Base-by-base conservation (phyloP, 2,797 vertebrate genomes). In the Enteromius mattozi region DNA sequence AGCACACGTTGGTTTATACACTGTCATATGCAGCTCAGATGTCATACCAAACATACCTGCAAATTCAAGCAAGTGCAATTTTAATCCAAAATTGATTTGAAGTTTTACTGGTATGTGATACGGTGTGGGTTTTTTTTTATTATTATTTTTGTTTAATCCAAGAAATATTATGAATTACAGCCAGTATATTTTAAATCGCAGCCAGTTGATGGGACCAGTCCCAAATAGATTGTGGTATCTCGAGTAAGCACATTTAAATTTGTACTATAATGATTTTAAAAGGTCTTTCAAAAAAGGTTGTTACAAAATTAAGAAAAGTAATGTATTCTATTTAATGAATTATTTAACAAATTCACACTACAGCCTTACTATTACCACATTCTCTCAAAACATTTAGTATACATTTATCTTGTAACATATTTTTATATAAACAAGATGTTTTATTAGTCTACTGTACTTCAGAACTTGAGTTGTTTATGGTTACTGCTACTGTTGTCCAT, bases 21-120 rank as follows among this genome's bases (percentile, higher is more conserved):
- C 10, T 68, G 61, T 72, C 9, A 16, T 3, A 9, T 37, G n/a
- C 24, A n/a, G 59, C 45, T 42, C 24, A 63, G 80, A 76, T 72
- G 13, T 80, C 33, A 68, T 42, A 76, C 72, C 61, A 83, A 42
- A 71, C n/a, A 54, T 21, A 72, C 77, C 69, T 68, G 37, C 12
- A 27, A 37, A 51, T 63, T 78, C 40, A 37, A 83, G 17, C 69
- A 83, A 82, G 85, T 81, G 68, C 69, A 65, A 49, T 83, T 81
- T 72, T 35, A 61, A 84, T 70, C 69, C 21, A 61, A 33, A 61
- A 51, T 30, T 17, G 19, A 35, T 61, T 40, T 54, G 8, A 13
- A 17, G 30, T 56, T 81, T 59, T 66, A 76, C 27, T 24, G 16
- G 3, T 54, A 2, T 77, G 8, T 47, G 30, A 77, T 75, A 6